Conservation (phyloP, 2,888 invertebrate species). For the Erannis defoliaria region DNA sequence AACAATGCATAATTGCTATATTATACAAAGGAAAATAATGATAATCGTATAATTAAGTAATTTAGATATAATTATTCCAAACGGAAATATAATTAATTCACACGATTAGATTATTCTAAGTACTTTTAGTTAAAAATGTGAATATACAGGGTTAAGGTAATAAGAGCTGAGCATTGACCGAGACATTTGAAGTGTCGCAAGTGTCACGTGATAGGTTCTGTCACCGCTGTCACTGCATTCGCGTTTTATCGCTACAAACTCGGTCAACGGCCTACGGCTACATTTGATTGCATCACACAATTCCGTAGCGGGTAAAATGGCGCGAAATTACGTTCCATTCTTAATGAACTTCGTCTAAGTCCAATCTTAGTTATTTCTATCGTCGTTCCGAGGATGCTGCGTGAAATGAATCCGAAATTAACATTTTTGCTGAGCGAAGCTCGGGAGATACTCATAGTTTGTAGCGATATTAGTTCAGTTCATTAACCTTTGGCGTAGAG, state of each 20-base stretch:
- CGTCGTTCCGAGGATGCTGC: conserved; percentile 54
- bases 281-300: conserved; percentile 56
- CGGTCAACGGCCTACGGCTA: conserved; percentile 60
- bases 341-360: conserved; percentile 62
- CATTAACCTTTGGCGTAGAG: conserved; percentile 71
- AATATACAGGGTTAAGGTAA: conserved; percentile 32
- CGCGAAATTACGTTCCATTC: conserved; percentile 58
- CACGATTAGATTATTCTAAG: conserved; percentile 26
- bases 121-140: background rate
- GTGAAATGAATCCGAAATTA: conserved; percentile 64
- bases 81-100: conserved; percentile 32
- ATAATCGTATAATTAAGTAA: conserved; percentile 43
- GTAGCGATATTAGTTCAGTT: conserved; percentile 73
- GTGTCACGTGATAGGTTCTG: conserved; percentile 53
- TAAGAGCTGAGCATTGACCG: conserved; percentile 46
- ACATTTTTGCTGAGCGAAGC: conserved; percentile 58
- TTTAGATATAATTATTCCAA: conserved; percentile 37
- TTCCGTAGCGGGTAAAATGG: conserved; percentile 53
- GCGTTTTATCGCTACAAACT: conserved; percentile 52
- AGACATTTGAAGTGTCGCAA: conserved; percentile 40
- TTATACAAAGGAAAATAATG: conserved; percentile 43
- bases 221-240: conserved; percentile 59
- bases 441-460: conserved; percentile 15
- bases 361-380: conserved; percentile 63
- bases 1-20: conserved; percentile 46